Conservation (phyloP, 2,113 vertebrate genomes). For the Illadopsis cleaveri region DNA sequence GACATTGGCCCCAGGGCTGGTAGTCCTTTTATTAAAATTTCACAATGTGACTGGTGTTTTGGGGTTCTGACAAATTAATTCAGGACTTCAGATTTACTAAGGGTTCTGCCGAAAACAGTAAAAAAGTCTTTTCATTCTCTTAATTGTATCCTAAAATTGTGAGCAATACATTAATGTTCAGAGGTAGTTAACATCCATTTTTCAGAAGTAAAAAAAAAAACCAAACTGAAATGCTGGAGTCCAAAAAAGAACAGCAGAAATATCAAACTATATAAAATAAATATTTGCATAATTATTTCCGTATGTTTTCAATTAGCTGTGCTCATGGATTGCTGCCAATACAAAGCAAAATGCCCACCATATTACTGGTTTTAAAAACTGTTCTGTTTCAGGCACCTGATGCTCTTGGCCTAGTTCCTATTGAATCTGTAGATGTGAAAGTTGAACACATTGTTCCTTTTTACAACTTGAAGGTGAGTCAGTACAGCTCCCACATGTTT, state of each 20-base stretch:
- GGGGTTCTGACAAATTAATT: background rate
- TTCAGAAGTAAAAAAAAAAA: too few species aligned
- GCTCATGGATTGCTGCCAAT: background rate
- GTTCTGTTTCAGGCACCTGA: constrained; percentile 72
- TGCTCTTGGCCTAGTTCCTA: constrained; percentile 71
- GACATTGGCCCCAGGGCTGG: background rate
- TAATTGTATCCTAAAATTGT: background rate
- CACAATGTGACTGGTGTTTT: background rate
- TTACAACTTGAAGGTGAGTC: constrained; percentile 83
- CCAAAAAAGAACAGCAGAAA: too few species aligned
- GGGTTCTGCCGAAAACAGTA: background rate
- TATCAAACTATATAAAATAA: background rate
- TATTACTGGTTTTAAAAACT: background rate
- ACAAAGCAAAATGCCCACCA: background rate
- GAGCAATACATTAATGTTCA: background rate
- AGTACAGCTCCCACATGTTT: background rate
- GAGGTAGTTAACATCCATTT: background rate
- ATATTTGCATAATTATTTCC: background rate
- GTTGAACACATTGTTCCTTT: constrained; percentile 73
- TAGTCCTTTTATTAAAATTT: background rate
- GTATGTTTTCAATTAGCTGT: background rate
- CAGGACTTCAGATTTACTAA: background rate
- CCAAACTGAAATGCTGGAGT: too few species aligned
- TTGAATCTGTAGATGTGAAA: constrained; percentile 68
- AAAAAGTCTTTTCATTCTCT: background rate